Evolutionary conservation across 2,888 invertebrate species (phyloP), one percentile per base, ranked within the genome.

Genomic region (Drosophila gaucha): DNA sequence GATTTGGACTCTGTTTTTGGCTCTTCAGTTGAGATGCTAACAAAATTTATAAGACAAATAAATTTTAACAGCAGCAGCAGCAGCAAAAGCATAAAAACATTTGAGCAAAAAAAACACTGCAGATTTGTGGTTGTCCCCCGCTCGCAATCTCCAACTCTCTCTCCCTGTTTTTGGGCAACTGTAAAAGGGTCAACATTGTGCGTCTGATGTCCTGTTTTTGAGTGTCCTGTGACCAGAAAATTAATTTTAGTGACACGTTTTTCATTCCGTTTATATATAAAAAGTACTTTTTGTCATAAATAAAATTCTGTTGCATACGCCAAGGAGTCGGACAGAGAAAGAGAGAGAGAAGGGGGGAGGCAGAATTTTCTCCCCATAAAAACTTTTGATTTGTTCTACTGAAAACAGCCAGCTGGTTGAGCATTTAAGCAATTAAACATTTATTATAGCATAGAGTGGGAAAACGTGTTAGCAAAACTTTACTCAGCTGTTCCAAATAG

Each of bases 41-140:
- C 78, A 82, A 80, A 84, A 80, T 84, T 84, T 84, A 80, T 80
- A 84, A 84, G 80, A 77, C 82, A 79, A 79, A 78, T 78, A 78
- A 78, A 78, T 78, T 83, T 73, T 58, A 73, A 63, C 68, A 72
- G 60, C 65, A 41, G 31, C 43, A 77, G 31, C 51, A 77, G n/a
- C 58, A 38, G 49, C 46, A 75, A 56, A 56, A 38, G 50, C 73
- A 66, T 52, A 72, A 76, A 67, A 76, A n/a, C n/a, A n/a, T n/a
- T n/a, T n/a, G 56, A 58, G 55, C 30, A 49, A 54, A 41, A 59
- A 28, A 2, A 36, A 38, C 54, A 74, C 44, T 62, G 51, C 80
- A 79, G 78, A 79, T 79, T 79, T 79, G 78, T 79, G 74, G 74
- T 65, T 14, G n/a, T 9, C 49, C 18, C n/a, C 9, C 41, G 16